These are phyloP conservation scores for Cotesia glomerata DNA, from an alignment of 1,140 invertebrate genomes.

Conservation along the genomic window DNA sequence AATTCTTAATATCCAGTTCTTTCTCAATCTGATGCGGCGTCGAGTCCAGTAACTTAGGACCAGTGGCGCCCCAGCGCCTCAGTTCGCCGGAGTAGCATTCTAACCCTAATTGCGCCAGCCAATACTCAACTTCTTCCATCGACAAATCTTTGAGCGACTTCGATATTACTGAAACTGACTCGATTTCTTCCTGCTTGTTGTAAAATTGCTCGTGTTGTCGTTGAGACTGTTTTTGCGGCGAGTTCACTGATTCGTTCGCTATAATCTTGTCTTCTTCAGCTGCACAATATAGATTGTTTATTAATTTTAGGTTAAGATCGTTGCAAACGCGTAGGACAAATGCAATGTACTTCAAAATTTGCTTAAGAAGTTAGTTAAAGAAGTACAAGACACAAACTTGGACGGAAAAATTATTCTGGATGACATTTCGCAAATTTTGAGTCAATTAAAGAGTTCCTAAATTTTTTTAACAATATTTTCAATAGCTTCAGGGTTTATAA, in stretches of 20 bases:
- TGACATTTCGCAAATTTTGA: too few species aligned
- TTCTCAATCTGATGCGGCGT: constrained; percentile 87
- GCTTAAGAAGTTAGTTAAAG: too few species aligned
- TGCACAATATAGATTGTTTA: constrained; percentile 43
- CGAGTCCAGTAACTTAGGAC: constrained; percentile 81
- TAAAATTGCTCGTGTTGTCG: too few species aligned
- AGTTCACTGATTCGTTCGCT: constrained; percentile 58
- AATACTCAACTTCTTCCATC: constrained; percentile 82
- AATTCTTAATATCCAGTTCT: constrained; percentile 83
- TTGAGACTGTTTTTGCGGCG: too few species aligned
- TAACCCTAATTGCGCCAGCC: constrained; percentile 87
- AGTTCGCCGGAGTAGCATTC: constrained; percentile 82
- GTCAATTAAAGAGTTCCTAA: too few species aligned
- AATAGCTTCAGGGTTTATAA: too few species aligned
- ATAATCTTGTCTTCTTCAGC: constrained; percentile 74
- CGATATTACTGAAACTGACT: constrained; percentile 54
- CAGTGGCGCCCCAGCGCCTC: constrained; percentile 80
- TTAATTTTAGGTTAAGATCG: not conserved
- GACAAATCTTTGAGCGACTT: constrained; percentile 80
- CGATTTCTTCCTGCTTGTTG: constrained; percentile 35
- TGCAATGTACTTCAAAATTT: too few species aligned
- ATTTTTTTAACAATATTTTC: too few species aligned
- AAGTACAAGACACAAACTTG: too few species aligned
- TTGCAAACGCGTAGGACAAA: too few species aligned
- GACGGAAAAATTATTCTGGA: too few species aligned